Evolutionary conservation across 2,888 invertebrate genomes (phyloP).

Genomic region (Laspeyria flexula): DNA sequence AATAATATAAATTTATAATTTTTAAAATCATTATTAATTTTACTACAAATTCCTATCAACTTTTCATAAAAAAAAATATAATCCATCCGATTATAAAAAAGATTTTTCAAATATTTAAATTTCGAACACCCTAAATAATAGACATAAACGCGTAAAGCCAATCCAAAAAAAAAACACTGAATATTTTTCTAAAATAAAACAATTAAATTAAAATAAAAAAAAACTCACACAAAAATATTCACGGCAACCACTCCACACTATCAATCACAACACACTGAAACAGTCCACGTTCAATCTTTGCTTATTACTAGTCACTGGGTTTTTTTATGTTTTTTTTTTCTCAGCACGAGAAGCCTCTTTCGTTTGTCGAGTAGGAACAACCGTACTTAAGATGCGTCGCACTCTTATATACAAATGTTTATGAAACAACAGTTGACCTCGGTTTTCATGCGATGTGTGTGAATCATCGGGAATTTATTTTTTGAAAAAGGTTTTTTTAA

Average conservation of each 20-base stretch:
- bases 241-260: slow-evolving; percentile 52
- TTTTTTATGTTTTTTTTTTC: slow-evolving; percentile 23
- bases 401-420: slow-evolving; percentile 51
- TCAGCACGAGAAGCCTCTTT: slow-evolving; percentile 31
- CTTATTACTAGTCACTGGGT: slow-evolving; percentile 34
- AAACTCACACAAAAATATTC: slow-evolving; percentile 41
- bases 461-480: slow-evolving; percentile 33
- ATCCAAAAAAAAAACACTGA: not conserved
- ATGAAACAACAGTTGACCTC: slow-evolving; percentile 48
- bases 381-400: slow-evolving; percentile 31
- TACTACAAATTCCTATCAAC: too few species aligned
- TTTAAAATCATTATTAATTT: too few species aligned
- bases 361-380: slow-evolving; percentile 45
- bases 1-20: too few species aligned
- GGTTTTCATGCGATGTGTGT: slow-evolving; percentile 28
- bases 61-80: too few species aligned
- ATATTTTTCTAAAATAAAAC: not conserved
- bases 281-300: slow-evolving; percentile 34
- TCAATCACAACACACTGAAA: slow-evolving; percentile 53
- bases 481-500: not conserved
- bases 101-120: too few species aligned
- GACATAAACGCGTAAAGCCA: slow-evolving; percentile 40
- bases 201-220: slow-evolving; percentile 10
- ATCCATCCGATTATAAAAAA: too few species aligned
- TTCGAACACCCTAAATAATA: slow-evolving; percentile 18